Conservation (phyloP, 64 coral and sea anemone genomes). For the Platygyra sinensis region DNA sequence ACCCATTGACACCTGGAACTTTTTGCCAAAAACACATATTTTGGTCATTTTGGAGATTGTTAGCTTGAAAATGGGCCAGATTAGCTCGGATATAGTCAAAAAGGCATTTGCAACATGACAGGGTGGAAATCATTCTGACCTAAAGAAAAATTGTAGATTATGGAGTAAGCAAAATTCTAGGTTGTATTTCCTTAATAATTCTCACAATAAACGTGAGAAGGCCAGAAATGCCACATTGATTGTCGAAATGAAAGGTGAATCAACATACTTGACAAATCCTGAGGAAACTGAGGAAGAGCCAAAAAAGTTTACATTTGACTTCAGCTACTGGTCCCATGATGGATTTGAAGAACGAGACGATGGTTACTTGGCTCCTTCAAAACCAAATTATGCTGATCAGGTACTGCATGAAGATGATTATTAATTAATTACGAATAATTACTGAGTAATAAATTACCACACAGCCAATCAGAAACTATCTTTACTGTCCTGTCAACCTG, state of each 20-base stretch:
- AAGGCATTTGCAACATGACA: too few relatives aligned
- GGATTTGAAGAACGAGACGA: constrained; percentile 73
- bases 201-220: constrained; percentile 95
- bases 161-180: too few relatives aligned
- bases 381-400: constrained; percentile 91
- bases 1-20: too few relatives aligned
- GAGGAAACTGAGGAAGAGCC: constrained; percentile 84
- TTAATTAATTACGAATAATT: neutral
- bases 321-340: constrained; percentile 99
- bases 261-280: constrained; percentile 76
- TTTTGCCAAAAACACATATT: too few relatives aligned
- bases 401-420: constrained; percentile 24
- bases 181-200: constrained; percentile 65
- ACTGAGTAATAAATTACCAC: too few relatives aligned
- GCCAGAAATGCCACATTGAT: constrained; percentile 85
- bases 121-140: too few relatives aligned
- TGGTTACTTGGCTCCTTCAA: constrained; percentile 68
- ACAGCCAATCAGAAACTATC: too few relatives aligned
- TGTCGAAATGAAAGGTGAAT: constrained; percentile 80
- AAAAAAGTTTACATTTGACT: constrained; percentile 94
- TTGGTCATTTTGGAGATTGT: too few relatives aligned
- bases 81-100: too few relatives aligned
- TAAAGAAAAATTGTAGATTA: neutral
- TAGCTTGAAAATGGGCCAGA: too few relatives aligned
- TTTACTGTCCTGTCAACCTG: too few relatives aligned